Base-by-base conservation (phyloP, 2,113 vertebrate species). In the Mastomys coucha region DNA sequence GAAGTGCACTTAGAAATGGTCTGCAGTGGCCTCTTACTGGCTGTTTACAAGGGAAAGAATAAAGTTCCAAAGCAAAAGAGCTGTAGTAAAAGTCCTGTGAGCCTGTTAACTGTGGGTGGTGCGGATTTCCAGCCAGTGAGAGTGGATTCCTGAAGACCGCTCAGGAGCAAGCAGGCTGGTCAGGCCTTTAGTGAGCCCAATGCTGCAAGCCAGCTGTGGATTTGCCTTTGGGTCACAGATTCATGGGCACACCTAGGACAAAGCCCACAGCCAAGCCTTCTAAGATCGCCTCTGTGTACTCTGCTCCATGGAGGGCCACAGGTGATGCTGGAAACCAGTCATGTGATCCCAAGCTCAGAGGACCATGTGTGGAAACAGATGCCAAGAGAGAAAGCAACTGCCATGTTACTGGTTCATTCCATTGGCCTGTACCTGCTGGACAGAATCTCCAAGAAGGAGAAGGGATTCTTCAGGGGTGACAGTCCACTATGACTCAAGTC, bases 21-120 rank as follows among this genome's bases (percentile, higher is more conserved):
- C 95, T 80, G 42, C 86, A 96, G 91, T 77, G 92, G 78, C 92
- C 95, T 95, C 81, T 80, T 93, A 93, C 92, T 89, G 95, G 65
- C 90, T 89, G 51, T 95, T 97, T 92, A 77, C 80, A 88, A 67
- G 24, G 80, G 94, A 97, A 24, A 77, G 56, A 82, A 90, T 82
- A 88, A 86, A 95, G 60, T 91, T 95, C 75, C 65, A 72, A 92
- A 94, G 91, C 63, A 88, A 85, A 96, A 60, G 39, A 95, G 58
- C 95, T 89, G 60, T n/a, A 36, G 94, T 95, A 76, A 91, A 80
- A 96, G 81, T 36, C 80, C 73, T 63, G 0, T 33, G 8, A 75
- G 65, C 58, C 87, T 75, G 65, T 33, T 39, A 75, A 36, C 16
- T 24, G 36, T 45, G 14, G 58, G 42, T 0, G 4, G 42, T 1